Base-by-base conservation (phyloP, 1,140 invertebrate species). In the Chymomyza costata region DNA sequence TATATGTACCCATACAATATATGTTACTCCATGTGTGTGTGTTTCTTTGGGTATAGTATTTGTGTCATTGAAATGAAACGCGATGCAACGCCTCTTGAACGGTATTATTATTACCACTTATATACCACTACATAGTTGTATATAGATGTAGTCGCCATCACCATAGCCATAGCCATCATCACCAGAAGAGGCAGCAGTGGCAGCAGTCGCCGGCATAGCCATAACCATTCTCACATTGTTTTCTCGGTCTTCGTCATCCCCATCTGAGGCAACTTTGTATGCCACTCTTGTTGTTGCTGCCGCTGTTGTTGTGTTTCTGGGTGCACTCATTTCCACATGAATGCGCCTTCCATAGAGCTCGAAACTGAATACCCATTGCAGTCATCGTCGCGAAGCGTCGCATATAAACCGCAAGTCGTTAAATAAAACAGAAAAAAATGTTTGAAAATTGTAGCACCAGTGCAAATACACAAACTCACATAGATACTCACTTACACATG, bases 41-140 rank as follows among this genome's bases (percentile, higher is more conserved):
- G n/a, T n/a, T n/a, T n/a, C n/a, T n/a, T n/a, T n/a, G n/a, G n/a
- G 69, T 58, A 39, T 54, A 65, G 78, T 71, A 76, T 82, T 67
- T 80, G 66, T 82, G 78, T 82, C 78, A 82, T 82, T 82, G 78
- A 82, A 82, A 82, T 66, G 71, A 76, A 76, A 78, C 65, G 71
- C 57, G 57, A 51, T 69, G 70, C 68, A 71, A 82, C 70, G 78
- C 70, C 78, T 82, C 78, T 76, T 71, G 76, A 82, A 57, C 78
- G 64, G 70, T 78, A 76, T 82, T 82, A 76, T 82, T 82, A 82
- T 82, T 82, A 66, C 78, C 78, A 82, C 78, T 82, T 78, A 50
- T 15, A 34, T 34, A 71, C 21, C 21, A 25, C 21, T 76, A 60
- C 61, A 43, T 58, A 48, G 44, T 18, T 7, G 35, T 40, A 30